Evolutionary conservation across 2,797 vertebrate genomes (phyloP).

Genomic region (Lerista edwardsae): DNA sequence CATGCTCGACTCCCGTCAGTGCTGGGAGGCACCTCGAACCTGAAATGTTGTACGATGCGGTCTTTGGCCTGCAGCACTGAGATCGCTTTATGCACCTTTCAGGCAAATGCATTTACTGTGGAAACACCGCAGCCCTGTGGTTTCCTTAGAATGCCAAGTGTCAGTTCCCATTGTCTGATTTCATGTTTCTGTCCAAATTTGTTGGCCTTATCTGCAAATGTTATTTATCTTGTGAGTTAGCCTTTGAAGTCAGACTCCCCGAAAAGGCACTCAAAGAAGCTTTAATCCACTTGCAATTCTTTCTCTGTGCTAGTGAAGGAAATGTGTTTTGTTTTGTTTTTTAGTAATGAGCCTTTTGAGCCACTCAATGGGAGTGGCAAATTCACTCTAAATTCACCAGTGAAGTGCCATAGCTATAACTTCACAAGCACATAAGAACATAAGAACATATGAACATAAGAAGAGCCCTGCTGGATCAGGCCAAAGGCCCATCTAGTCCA

Average conservation of each 20-base stretch:
- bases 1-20: neutral
- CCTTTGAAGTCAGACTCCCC: neutral
- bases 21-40: conserved; percentile 4
- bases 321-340: no score
- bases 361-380: conserved; percentile 1
- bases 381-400: conserved; percentile 21
- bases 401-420: neutral
- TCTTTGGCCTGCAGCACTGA: neutral
- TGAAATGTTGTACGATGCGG: neutral
- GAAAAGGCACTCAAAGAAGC: conserved; percentile 26
- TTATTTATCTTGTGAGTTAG: conserved; percentile 9
- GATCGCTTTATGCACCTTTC: conserved; percentile 11
- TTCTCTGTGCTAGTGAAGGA: neutral
- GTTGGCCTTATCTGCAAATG: neutral
- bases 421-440: neutral
- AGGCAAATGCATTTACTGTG: conserved; percentile 1
- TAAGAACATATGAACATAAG: no score
- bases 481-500: no score
- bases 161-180: conserved; percentile 30
- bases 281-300: neutral
- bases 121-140: neutral
- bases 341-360: neutral
- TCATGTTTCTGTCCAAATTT: conserved; percentile 11
- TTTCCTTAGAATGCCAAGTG: neutral
- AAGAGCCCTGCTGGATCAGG: no score